These are phyloP conservation scores for Condylostylus longicornis DNA, from an alignment of 1,140 invertebrate species.

Conservation along the genomic window DNA sequence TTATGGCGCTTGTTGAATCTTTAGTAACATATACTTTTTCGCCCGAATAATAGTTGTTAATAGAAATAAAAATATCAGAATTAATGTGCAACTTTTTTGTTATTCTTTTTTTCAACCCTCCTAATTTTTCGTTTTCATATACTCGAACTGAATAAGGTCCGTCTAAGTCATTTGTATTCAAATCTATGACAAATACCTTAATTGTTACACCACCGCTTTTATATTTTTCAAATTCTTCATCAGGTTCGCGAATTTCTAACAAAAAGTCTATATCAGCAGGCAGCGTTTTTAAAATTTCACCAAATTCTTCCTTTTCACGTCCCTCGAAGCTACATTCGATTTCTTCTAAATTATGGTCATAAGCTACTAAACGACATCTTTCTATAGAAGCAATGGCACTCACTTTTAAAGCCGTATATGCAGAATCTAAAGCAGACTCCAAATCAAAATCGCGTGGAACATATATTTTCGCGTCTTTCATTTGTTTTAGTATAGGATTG, in stretches of 20 bases:
- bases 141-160: constrained; percentile 44
- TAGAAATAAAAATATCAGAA: no score
- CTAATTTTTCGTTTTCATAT: constrained; percentile 43
- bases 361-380: constrained; percentile 58
- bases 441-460: constrained; percentile 42
- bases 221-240: constrained; percentile 50
- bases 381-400: constrained; percentile 41
- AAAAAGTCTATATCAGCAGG: constrained; percentile 44
- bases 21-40: constrained; percentile 26
- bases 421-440: constrained; percentile 39
- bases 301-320: constrained; percentile 35
- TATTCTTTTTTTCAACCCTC: constrained; percentile 44
- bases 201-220: constrained; percentile 46
- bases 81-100: constrained; percentile 25
- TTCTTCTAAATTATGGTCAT: constrained; percentile 47
- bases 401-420: constrained; percentile 44
- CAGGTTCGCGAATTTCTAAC: constrained; percentile 48
- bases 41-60: constrained; percentile 35
- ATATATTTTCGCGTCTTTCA: constrained; percentile 39
- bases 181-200: constrained; percentile 48
- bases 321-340: constrained; percentile 58
- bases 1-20: constrained; percentile 17
- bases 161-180: constrained; percentile 44
- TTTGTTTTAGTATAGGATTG: constrained; percentile 39
- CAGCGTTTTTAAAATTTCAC: constrained; percentile 10